These are phyloP conservation scores for Steatocranus sp. DNA, from an alignment of 2,797 vertebrate species.

Conservation along the genomic window DNA sequence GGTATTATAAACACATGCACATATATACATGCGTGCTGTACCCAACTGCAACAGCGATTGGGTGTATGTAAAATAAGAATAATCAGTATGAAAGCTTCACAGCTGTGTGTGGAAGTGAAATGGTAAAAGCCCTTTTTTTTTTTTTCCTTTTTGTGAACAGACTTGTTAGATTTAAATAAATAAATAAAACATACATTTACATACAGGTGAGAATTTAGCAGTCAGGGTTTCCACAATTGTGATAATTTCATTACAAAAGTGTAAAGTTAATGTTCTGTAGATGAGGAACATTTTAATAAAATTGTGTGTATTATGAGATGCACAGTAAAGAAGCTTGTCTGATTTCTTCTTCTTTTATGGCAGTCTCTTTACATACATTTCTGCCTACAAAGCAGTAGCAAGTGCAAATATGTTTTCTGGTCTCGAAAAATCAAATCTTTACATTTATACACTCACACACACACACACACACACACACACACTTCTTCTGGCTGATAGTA, in stretches of 20 bases:
- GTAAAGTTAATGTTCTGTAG: not conserved
- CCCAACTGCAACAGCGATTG: not conserved
- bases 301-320: not conserved
- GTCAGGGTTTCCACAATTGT: not conserved
- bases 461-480: not conserved
- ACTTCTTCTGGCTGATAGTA: not conserved
- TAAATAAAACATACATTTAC: not conserved
- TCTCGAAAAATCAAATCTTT: not conserved
- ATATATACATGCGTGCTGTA: not conserved
- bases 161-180: not conserved
- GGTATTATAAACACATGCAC: not conserved
- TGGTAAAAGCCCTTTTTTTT: not conserved
- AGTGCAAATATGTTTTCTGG: not conserved
- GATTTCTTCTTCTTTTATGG: not conserved
- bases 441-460: not conserved
- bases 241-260: not conserved
- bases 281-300: not conserved
- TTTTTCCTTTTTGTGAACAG: not conserved
- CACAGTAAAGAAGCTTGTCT: not conserved
- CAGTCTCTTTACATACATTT: not conserved
- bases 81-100: not conserved
- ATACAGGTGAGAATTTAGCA: not conserved
- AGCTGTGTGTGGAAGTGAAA: not conserved
- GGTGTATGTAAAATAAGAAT: not conserved
- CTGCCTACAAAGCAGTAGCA: not conserved